Percentiles rank a stretch among this genome's conserved stretches.
Conservation (phyloP, 2,888 invertebrate genomes). For the Cheilosia vernalis region DNA sequence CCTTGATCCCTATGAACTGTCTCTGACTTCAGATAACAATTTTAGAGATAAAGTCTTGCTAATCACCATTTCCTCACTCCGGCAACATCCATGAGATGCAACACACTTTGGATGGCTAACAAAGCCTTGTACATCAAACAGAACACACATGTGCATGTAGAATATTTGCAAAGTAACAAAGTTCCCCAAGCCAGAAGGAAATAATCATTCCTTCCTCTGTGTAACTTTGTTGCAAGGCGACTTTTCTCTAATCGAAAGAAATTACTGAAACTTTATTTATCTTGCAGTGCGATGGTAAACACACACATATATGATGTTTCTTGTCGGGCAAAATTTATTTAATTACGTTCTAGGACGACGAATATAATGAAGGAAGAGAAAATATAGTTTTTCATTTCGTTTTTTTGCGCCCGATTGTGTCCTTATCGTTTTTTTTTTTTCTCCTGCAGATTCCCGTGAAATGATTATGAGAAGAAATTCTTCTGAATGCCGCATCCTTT, state of each 20-base stretch:
- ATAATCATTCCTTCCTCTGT: conserved; percentile 38
- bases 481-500: conserved; percentile 47
- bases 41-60: conserved; percentile 58
- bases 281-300: conserved; percentile 30
- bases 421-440: conserved; percentile 20
- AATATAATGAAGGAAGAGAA: too few species aligned
- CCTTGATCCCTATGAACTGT: conserved; percentile 43
- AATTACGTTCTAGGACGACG: conserved; percentile 57
- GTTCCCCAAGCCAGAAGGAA: conserved; percentile 48
- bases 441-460: conserved; percentile 31
- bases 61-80: conserved; percentile 31
- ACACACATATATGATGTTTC: not conserved
- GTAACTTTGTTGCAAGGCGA: conserved; percentile 46
- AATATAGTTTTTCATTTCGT: conserved; percentile 38
- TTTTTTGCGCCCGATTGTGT: conserved; percentile 16
- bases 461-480: conserved; percentile 64
- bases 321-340: conserved; percentile 52
- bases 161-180: conserved; percentile 66
- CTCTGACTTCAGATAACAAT: conserved; percentile 58
- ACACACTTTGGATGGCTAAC: not conserved
- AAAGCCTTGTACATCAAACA: conserved; percentile 24
- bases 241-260: conserved; percentile 71
- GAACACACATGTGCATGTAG: conserved; percentile 23
- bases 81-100: not conserved
- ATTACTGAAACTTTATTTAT: conserved; percentile 72